phyloP scores from a whole-genome alignment of 2,797 vertebrate species.

The Oryzias sinensis region DNA sequence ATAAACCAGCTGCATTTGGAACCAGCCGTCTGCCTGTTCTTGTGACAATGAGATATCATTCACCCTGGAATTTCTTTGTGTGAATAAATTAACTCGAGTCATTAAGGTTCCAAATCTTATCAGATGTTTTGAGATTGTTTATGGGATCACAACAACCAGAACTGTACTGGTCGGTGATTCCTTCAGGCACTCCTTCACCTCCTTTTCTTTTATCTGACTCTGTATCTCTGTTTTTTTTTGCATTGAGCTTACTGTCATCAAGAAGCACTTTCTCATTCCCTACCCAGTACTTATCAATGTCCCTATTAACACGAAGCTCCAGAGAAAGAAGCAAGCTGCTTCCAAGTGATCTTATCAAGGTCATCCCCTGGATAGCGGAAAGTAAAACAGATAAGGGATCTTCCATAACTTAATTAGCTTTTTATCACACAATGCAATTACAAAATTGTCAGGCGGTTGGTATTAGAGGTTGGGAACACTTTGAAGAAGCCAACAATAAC shows the following conservation, averaged over 20 bases:
- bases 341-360: constrained; percentile 78
- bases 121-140: constrained; percentile 73
- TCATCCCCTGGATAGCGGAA: constrained; percentile 71
- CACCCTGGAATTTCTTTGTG: constrained; percentile 63
- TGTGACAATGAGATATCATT: constrained; percentile 34
- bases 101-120: constrained; percentile 68
- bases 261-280: constrained; percentile 69
- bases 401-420: constrained; percentile 86
- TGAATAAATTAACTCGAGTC: constrained; percentile 72
- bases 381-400: constrained; percentile 80
- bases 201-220: constrained; percentile 58
- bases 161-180: constrained; percentile 67
- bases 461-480: constrained; percentile 66
- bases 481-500: constrained; percentile 76
- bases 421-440: constrained; percentile 81
- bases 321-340: constrained; percentile 54
- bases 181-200: constrained; percentile 50
- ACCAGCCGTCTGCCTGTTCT: too few relatives aligned
- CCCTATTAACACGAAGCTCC: constrained; percentile 64
- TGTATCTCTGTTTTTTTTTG: constrained; percentile 67
- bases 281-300: constrained; percentile 71
- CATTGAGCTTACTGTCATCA: constrained; percentile 74
- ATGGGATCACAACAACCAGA: constrained; percentile 59
- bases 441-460: constrained; percentile 75
- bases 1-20: too few relatives aligned